Percentiles rank a stretch among this genome's conserved stretches.
These are phyloP conservation scores for Lepisosteus osseus DNA, from an alignment of 2,113 vertebrate species.

Conservation along the genomic window DNA sequence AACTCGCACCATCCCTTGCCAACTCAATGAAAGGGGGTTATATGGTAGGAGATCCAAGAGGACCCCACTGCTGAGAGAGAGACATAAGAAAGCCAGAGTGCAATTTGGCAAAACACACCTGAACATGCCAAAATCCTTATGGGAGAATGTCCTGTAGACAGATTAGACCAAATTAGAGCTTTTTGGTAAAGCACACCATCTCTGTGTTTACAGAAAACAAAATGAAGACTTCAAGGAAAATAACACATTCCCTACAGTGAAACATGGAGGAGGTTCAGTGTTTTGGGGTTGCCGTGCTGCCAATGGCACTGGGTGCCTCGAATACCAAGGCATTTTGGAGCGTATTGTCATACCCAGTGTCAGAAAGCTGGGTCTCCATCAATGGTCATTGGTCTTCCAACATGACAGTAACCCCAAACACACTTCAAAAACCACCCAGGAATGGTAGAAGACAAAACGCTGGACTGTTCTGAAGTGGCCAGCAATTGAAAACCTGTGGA, in stretches of 20 bases:
- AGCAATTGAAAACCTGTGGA: not conserved
- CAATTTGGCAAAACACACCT: not conserved
- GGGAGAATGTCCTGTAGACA: no score
- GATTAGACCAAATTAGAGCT: no score
- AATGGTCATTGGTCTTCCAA: not conserved
- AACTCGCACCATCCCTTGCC: not conserved
- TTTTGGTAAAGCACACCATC: no score
- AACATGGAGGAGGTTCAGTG: constrained; percentile 2
- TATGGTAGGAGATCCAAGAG: constrained; percentile 5
- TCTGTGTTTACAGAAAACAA: not conserved
- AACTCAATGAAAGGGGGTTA: not conserved
- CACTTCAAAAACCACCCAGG: not conserved
- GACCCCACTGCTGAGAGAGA: not conserved
- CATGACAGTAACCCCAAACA: not conserved
- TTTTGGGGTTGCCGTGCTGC: not conserved
- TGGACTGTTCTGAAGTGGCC: constrained; percentile 10
- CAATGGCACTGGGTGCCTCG: not conserved
- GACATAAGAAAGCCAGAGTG: not conserved
- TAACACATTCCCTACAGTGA: not conserved
- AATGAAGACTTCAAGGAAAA: not conserved
- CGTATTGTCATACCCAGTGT: not conserved
- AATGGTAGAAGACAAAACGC: not conserved
- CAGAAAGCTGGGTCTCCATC: not conserved
- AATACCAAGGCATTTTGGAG: constrained; percentile 1
- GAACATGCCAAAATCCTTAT: not conserved